Base-by-base conservation (phyloP, 2,113 vertebrate genomes). In the zebrafish (Danio rerio) region DNA sequence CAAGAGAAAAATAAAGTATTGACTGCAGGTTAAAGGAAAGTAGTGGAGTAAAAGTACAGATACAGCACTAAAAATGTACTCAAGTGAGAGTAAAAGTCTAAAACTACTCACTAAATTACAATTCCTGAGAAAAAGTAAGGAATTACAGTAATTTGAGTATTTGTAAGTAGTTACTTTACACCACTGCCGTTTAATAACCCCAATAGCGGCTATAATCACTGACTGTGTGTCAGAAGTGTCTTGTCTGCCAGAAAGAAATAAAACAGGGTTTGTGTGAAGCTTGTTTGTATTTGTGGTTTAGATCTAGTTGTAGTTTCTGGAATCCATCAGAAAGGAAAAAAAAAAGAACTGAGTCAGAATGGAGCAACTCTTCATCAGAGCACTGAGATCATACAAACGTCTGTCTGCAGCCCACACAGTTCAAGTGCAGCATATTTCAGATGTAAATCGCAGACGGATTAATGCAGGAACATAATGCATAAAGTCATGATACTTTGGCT, bases 321-420 rank as follows among this genome's bases (percentile, higher is more conserved):
- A 15, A 47, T 71, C 87, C 62, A 45, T 56, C 86, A 66, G 81
- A 31, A 31, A 31, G 31, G 3, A 3, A 31, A 31, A 31, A 31
- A 31, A 31, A 31, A 31, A 31, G 3, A 31, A 88, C 89, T 85
- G 61, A 65, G n/a, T 81, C 77, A 45, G 21, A 40, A 65, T 18
- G 63, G 77, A 79, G 58, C 71, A 82, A 81, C 72, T 86, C 81
- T 86, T 62, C 77, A 83, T 90, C 80, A 89, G 83, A 87, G 77
- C 65, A 66, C 50, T 18, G 69, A 84, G 61, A 72, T 83, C 65
- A 69, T 69, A 49, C 65, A 12, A 49, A 49, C 5, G 49, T 83
- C 78, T 79, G 77, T 80, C 59, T 53, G 62, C 59, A 58, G 40
- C 45, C 42, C 56, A 82, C 66, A 58, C 56, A 21, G n/a, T 70